These are phyloP conservation scores for Anas flavirostris DNA, from an alignment of 2,797 vertebrate genomes.

Conservation along the genomic window DNA sequence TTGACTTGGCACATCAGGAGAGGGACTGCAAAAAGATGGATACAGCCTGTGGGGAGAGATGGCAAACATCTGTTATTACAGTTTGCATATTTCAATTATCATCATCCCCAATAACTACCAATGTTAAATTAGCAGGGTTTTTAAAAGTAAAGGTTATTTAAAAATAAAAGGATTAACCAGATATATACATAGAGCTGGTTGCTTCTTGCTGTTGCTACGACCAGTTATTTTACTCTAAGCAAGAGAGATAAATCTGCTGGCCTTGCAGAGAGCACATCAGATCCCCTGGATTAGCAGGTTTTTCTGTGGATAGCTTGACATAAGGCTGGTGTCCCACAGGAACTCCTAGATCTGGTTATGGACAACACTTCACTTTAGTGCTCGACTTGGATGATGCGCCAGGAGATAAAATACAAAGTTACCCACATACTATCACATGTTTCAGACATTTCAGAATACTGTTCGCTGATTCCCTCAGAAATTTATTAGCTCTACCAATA, in stretches of 20 bases:
- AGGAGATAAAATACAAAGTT: slow-evolving; percentile 52
- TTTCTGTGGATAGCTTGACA: slow-evolving; percentile 1
- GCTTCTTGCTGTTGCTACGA: neutral
- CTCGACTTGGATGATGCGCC: slow-evolving; percentile 27
- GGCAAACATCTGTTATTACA: neutral
- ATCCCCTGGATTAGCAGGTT: slow-evolving; percentile 50
- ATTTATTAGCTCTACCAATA: slow-evolving; percentile 80
- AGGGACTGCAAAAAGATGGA: neutral
- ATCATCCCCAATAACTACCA: neutral
- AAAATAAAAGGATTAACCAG: neutral
- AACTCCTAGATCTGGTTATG: slow-evolving; percentile 22
- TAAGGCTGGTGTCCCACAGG: neutral
- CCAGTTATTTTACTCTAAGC: neutral
- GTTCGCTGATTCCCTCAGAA: slow-evolving; percentile 70
- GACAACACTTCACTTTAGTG: slow-evolving; percentile 49
- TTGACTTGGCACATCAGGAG: neutral
- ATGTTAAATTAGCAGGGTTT: neutral
- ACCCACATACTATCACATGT: slow-evolving; percentile 61
- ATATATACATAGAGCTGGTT: neutral
- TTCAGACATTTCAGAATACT: slow-evolving; percentile 60
- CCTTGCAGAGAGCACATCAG: neutral
- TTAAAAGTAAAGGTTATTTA: neutral
- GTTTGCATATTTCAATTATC: neutral
- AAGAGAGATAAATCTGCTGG: neutral
- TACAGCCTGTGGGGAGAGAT: neutral